Evolutionary conservation across 1,140 invertebrate genomes (phyloP), one percentile per base, ranked within the genome.

Genomic region (Drosophila grimshawi): DNA sequence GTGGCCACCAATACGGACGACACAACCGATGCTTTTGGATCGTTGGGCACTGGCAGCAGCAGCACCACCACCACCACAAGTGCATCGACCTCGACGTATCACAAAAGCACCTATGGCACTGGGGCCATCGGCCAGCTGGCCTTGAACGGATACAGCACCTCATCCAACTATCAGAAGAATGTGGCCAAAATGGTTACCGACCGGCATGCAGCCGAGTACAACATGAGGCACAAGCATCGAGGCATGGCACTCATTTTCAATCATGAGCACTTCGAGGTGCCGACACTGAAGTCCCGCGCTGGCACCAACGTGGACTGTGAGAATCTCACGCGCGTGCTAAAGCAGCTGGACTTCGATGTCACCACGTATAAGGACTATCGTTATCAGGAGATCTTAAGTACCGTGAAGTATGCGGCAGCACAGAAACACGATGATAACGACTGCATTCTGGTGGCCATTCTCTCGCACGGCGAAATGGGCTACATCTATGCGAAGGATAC

Each of bases 211-310:
- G 93, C 94, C 1, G 95, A 95, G 86, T 99, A 99, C 86, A 97
- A 97, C 78, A 98, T 98, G 97, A 95, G 95, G 75, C 96, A 98
- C 93, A 93, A 94, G 49, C 95, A 95, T 75, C 94, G 97, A 59
- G 98, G 98, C 35, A 80, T 95, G 71, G 97, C 97, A n/a, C 81
- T 98, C 3, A 97, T 99, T 75, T 97, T 99, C 78, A 98, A 98
- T 90, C 97, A 98, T 92, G 96, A 97, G 92, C 93, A 94, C 80
- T 97, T 97, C 80, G 94, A 94, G 65, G 93, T 94, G n/a, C 92
- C 93, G 45, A 93, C 94, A n/a, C 91, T 96, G 56, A 93, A 93
- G 46, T 92, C 94, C 3, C 93, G 97, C 55, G 94, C 94, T 68
- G 97, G 97, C 5, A 97, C 96, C 29, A 96, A 96, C 76, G 94